Base-by-base conservation (phyloP, 2,113 vertebrate genomes). In the Grammomys dolichurus region DNA sequence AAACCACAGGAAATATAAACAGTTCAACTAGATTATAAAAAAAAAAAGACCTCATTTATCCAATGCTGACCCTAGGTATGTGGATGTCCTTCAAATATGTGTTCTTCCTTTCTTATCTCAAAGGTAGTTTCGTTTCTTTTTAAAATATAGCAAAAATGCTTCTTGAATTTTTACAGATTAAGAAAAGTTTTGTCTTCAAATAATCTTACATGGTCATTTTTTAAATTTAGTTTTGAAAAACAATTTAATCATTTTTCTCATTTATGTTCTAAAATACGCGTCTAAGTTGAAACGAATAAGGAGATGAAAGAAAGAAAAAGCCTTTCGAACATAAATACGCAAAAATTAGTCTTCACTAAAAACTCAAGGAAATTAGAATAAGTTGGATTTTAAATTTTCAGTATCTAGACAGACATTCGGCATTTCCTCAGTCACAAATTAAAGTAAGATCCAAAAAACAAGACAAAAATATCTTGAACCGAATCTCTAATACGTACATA, bases 341-440 rank as follows among this genome's bases (percentile, higher is more conserved):
- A 65, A 93, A 94, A 91, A 93, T 94, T 80, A 89, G 89, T 86
- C 51, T 86, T 93, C 67, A 88, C 77, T 93, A 56, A 87, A 87
- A 84, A 96, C 58, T 93, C 69, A 85, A 90, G 54, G n/a, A 63
- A 95, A 96, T 85, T 77, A 82, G 60, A 92, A 91, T 84, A 89
- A 67, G 28, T 95, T 33, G 87, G 16, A 89, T 63, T 87, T 95
- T 33, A 92, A 97, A 94, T 85, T 92, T 73, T 73, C 78, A 78
- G 70, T n/a, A 56, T 84, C 24, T 89, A 94, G 73, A 89, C 0
- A 97, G 51, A 95, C 20, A 65, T 78, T 92, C 75, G 94, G 70
- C 43, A 96, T 84, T 93, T 95, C 77, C 89, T 93, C 40, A 77
- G 10, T 12, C 81, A 17, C 73, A 95, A 95, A 84, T 48, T 90